Percentiles rank a stretch among this genome's conserved stretches.
Evolutionary conservation across 1,140 invertebrate genomes (phyloP).

Genomic region (Zaprionus vittiger): DNA sequence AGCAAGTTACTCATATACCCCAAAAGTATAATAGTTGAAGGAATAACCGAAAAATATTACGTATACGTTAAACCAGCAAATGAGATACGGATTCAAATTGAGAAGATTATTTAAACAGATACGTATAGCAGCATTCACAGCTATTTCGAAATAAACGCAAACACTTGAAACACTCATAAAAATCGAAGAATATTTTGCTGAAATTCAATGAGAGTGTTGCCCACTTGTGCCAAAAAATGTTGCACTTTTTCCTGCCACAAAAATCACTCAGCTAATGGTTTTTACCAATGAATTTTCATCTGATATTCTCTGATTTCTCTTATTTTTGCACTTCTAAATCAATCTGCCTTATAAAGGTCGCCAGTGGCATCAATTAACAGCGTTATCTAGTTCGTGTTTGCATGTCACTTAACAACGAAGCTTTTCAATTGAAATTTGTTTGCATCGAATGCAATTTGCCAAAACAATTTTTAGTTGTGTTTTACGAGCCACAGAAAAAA

Average conservation of each 20-base stretch:
- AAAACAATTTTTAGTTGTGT: conserved; percentile 38
- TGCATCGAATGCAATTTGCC: neutral
- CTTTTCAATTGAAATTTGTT: conserved; percentile 6
- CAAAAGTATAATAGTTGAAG: no score
- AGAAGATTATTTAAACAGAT: neutral
- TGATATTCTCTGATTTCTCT: conserved; percentile 3
- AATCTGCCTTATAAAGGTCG: neutral
- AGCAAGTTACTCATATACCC: no score
- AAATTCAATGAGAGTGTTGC: conserved; percentile 4
- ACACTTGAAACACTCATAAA: neutral
- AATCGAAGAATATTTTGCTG: neutral
- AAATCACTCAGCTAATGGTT: conserved; percentile 46
- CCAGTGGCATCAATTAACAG: neutral
- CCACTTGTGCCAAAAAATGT: conserved; percentile 15
- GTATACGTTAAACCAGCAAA: no score
- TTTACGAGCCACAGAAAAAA: conserved; percentile 9
- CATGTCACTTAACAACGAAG: neutral
- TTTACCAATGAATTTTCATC: conserved; percentile 41
- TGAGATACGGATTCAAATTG: no score
- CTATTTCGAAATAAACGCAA: neutral
- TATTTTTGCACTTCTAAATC: neutral
- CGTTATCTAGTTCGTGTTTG: neutral
- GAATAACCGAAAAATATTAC: no score
- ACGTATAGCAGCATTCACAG: neutral
- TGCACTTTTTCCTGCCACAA: conserved; percentile 15